Base-by-base conservation (phyloP, 2,888 invertebrate genomes). In the Megamerina dolium region DNA sequence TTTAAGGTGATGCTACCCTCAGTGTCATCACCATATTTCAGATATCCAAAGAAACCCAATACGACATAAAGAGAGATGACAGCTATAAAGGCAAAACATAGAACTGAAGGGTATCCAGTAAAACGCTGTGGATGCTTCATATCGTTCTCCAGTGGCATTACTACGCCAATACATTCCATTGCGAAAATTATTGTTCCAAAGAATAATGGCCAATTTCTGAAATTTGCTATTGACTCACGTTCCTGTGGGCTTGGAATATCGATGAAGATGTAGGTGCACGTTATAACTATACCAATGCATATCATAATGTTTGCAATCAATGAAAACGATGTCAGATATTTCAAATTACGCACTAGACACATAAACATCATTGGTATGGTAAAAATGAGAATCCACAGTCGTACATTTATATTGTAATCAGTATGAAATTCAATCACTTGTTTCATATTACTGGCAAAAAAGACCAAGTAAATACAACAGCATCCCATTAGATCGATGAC, bases 111-210 rank as follows among this genome's bases (percentile, higher is more conserved):
- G 59, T 85, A 86, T 26, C 92, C 92, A 54, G 84, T 82, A 73
- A 94, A 92, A 62, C 88, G 86, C n/a, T 77, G 77, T 1, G 91
- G 92, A 1, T 82, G 83, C 64, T 83, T 86, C 92, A 94, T 93
- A 73, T 88, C 87, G 73, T 93, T 93, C 68, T 94, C 92, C 52
- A 95, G 74, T 0, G 94, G 91, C 80, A 95, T 84, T 13, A 93
- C 87, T 77, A 81, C 81, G 57, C 81, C 81, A 54, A 81, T 81
- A 26, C 80, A 80, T 75, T 92, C 92, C 58, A 91, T 80, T 14
- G 91, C 87, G 64, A 88, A 92, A 59, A 92, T 85, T 20, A 87
- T 89, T 16, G 87, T 90, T 29, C 91, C 90, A 66, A 92, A 90
- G 74, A 87, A 92, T 19, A 87, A 75, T 0, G 89, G 89, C 49